phyloP scores from a whole-genome alignment of 2,797 vertebrate species.

The Petrocephalus sullivani region DNA sequence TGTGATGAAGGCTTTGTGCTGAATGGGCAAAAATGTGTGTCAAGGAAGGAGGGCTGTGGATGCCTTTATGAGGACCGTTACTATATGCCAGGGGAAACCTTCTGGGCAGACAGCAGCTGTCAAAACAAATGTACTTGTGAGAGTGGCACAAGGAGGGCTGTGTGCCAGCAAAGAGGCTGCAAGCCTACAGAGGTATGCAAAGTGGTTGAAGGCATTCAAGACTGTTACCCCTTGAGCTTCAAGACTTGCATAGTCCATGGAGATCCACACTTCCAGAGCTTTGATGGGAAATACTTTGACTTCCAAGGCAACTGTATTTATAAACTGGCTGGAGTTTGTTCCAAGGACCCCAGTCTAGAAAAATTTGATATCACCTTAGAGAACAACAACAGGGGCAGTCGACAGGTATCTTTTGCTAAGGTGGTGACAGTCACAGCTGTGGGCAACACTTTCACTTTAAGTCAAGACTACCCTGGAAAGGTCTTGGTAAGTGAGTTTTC shows the following conservation, averaged over 20 bases:
- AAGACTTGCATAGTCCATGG: constrained; percentile 48
- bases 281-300: constrained; percentile 42
- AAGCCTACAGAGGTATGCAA: constrained; percentile 37
- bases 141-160: neutral
- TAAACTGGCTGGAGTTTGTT: constrained; percentile 32
- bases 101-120: constrained; percentile 27
- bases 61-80: constrained; percentile 48
- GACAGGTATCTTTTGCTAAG: neutral
- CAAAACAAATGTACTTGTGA: constrained; percentile 45
- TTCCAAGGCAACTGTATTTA: constrained; percentile 52
- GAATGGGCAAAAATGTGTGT: constrained; percentile 41
- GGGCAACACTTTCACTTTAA: constrained; percentile 19
- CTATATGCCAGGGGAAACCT: constrained; percentile 41
- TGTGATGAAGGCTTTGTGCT: constrained; percentile 46
- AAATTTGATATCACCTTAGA: constrained; percentile 43
- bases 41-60: constrained; percentile 40
- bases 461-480: constrained; percentile 18
- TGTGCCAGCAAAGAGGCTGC: constrained; percentile 42
- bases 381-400: constrained; percentile 7
- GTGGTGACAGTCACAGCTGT: neutral
- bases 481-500: constrained; percentile 21
- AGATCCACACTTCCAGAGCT: constrained; percentile 50
- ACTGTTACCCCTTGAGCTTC: constrained; percentile 45
- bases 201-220: constrained; percentile 35
- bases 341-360: neutral